A percentile compares a stretch with the other conserved stretches of the same genome.
These are phyloP conservation scores for Chrysolina haemoptera DNA, from an alignment of 2,888 invertebrate genomes.

Conservation along the genomic window DNA sequence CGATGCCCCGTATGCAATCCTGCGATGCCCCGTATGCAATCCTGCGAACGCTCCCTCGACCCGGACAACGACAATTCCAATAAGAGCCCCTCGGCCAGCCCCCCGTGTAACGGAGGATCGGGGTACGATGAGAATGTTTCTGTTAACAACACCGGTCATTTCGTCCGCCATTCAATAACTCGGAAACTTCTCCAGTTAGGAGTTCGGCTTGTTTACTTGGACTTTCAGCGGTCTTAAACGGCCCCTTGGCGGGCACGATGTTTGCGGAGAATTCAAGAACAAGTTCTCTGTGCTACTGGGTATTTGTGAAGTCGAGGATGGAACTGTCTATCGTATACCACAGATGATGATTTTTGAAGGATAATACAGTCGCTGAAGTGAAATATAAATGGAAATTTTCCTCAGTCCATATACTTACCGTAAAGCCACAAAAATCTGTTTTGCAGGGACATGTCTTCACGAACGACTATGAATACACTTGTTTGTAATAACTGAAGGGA, in stretches of 20 bases:
- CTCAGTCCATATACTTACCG: no score
- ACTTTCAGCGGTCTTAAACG: conserved; percentile 35
- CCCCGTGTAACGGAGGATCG: background rate
- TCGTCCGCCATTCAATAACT: conserved; percentile 67
- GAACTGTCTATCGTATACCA: conserved; percentile 30
- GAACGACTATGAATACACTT: no score
- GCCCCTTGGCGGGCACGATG: conserved; percentile 6
- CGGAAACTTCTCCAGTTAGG: conserved; percentile 67
- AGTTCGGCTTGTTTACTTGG: conserved; percentile 66
- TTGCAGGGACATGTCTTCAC: no score
- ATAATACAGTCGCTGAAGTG: no score
- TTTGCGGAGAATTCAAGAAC: conserved; percentile 1
- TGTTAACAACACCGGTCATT: conserved; percentile 52
- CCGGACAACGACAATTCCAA: background rate
- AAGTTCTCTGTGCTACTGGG: conserved; percentile 22
- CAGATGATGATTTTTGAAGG: no score
- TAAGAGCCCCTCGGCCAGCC: background rate
- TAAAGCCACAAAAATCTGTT: no score
- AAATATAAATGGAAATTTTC: no score
- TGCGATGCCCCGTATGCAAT: no score
- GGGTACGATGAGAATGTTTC: conserved; percentile 42
- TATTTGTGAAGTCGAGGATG: conserved; percentile 13
- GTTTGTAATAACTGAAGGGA: no score
- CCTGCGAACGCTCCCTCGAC: background rate
- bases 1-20: no score